Base-by-base conservation (phyloP, 2,113 vertebrate genomes). In the Periophthalmodon schlosseri region DNA sequence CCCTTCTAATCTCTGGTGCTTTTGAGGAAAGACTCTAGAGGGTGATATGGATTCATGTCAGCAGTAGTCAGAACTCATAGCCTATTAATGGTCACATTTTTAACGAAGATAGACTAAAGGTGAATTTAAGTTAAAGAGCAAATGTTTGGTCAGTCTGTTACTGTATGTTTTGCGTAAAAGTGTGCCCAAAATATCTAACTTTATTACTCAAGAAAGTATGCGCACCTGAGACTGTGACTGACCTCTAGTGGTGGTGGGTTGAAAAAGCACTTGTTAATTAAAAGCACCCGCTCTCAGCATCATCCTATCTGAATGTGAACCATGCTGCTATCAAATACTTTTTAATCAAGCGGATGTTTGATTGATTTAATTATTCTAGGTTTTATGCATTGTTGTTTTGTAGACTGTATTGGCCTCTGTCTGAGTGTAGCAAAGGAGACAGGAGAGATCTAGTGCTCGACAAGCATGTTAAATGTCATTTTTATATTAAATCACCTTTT, bases 201-300 rank as follows among this genome's bases (percentile, higher is more conserved):
- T 11, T 56, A n/a, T 56, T 56, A 52, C 16, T 56, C 20, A 56
- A 16, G 28, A 28, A 28, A 44, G 39, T 44, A 44, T 44, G 28
- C 15, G 14, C 28, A n/a, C n/a, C 52, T 56, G 52, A 21, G 74
- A 34, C 16, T 2, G 36, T 12, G 80, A 70, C 33, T 33, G 79
- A 77, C 82, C 69, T n/a, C 85, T 56, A 8, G 82, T 81, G 89
- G 84, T 79, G 89, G 84, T 46, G 20, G n/a, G 20, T 56, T 9
- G 52, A 54, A 3, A 23, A 56, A 10, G 5, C 15, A 8, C 28
- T 1, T 2, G 28, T 2, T 46, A 67, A 34, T 57, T 23, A 57
- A 14, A 50, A 18, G 2, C 16, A 50, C 15, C 11, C 47, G 7
- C 15, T 49, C 10, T 49, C 47, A 50, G 9, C 39, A 28, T 46